Percentiles rank a stretch among this genome's conserved stretches.
Evolutionary conservation across 2,797 vertebrate genomes (phyloP).

Genomic region (Cirrhinus molitorella): DNA sequence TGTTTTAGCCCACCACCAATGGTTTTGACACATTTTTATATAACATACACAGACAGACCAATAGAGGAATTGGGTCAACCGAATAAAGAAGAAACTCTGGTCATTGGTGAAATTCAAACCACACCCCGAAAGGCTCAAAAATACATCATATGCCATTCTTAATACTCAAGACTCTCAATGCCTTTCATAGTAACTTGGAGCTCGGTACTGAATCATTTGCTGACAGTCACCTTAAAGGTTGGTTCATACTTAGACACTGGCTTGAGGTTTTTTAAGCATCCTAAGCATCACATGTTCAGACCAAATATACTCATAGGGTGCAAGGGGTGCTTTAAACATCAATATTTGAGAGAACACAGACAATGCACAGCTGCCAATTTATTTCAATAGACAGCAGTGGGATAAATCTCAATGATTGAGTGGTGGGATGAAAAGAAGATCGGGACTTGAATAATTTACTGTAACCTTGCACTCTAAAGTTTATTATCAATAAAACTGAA

Average conservation of each 20-base stretch:
- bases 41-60: background rate
- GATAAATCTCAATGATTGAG: background rate
- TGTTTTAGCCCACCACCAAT: background rate
- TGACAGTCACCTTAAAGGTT: slow-evolving; percentile 27
- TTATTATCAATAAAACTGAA: slow-evolving; percentile 18
- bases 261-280: slow-evolving; percentile 43
- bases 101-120: slow-evolving; percentile 1
- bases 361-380: background rate
- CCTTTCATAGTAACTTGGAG: slow-evolving; percentile 34
- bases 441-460: background rate
- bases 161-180: slow-evolving; percentile 3
- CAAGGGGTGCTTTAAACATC: background rate
- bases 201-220: slow-evolving; percentile 30
- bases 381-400: background rate
- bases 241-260: slow-evolving; percentile 47
- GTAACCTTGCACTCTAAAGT: background rate
- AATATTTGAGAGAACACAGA: slow-evolving; percentile 1
- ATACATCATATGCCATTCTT: slow-evolving; percentile 19
- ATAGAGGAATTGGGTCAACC: slow-evolving; percentile 1
- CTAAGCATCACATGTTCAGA: slow-evolving; percentile 46
- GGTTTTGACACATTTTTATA: background rate
- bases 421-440: background rate
- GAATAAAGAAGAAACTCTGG: background rate
- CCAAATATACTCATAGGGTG: slow-evolving; percentile 50
- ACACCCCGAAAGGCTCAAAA: slow-evolving; percentile 11